A percentile compares a stretch with the other conserved stretches of the same genome.
These are phyloP conservation scores for Phalacrocorax carbo DNA, from an alignment of 2,113 vertebrate genomes.

Conservation along the genomic window DNA sequence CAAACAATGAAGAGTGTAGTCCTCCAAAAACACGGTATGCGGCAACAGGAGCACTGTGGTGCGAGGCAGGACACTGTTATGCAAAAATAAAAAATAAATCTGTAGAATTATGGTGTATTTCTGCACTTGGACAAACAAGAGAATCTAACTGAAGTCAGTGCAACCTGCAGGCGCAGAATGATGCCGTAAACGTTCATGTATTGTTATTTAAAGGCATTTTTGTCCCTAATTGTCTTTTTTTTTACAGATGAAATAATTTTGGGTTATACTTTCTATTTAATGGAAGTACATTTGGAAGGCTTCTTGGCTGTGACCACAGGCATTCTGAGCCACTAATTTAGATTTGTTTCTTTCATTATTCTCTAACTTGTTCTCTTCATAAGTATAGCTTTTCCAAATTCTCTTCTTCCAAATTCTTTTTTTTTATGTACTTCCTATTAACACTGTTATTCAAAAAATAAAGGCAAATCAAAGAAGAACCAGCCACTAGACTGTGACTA, in stretches of 20 bases:
- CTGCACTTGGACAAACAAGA: not conserved
- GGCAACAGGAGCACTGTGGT: not conserved
- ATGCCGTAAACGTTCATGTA: not conserved
- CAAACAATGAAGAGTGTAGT: not conserved
- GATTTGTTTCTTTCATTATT: constrained; percentile 25
- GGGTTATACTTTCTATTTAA: not conserved
- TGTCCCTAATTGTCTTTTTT: not conserved
- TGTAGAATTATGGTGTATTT: not conserved
- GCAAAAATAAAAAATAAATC: too few species aligned
- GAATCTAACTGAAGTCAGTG: not conserved
- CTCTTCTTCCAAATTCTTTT: not conserved
- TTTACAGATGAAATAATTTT: not conserved
- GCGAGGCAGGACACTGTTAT: not conserved
- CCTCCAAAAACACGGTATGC: not conserved
- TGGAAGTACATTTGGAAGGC: not conserved
- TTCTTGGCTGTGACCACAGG: not conserved
- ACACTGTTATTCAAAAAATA: not conserved
- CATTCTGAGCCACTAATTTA: not conserved
- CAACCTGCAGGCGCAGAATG: not conserved
- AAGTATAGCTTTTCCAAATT: not conserved
- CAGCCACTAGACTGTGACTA: not conserved
- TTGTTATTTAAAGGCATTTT: not conserved
- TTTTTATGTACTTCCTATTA: not conserved
- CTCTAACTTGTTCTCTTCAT: not conserved
- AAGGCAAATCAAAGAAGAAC: constrained; percentile 1